Evolutionary conservation across 2,797 vertebrate species (phyloP), one percentile per base, ranked within the genome.

Genomic region (Falco concolor): DNA sequence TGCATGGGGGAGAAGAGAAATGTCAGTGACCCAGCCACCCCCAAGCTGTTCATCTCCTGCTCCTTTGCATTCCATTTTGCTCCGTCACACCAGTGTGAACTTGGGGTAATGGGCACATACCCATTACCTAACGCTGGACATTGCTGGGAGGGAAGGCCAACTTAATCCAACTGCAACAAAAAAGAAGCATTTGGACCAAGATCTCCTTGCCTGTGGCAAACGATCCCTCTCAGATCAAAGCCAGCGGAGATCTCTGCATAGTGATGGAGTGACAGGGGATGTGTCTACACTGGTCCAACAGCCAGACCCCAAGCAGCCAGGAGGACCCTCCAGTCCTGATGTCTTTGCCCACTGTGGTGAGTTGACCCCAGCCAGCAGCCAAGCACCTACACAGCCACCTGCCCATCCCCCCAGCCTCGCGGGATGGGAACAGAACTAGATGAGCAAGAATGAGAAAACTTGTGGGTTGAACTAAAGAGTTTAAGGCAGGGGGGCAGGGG

Each of bases 1-100:
- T 99, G 98, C 57, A 89, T 44, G 54, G 44, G 75, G 28, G 70
- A 96, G 63, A 83, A 72, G 5, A 86, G 57, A 54, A 19, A 68
- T 1, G 42, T 97, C 59, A 97, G 49, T 11, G 10, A 60, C 34
- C 25, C 60, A 13, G 10, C 52, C 22, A 45, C 10, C 28, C 15
- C 24, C 6, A 2, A 4, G 3, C 16, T 14, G 14, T 63, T 32
- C 56, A 27, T n/a, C 57, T 19, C 10, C 42, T 12, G 36, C 38
- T 34, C 27, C 50, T 22, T 11, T 25, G n/a, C 42, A 15, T 5
- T 36, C 22, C 6, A 6, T 44, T 34, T 42, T 44, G 61, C 20
- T 72, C 45, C n/a, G 5, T 34, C 11, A 45, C 21, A 24, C 22
- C 4, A 1, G n/a, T 4, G 5, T 2, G 19, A 64, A 13, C 7